Evolutionary conservation across 2,888 invertebrate genomes (phyloP).

Genomic region (Caenorhabditis sp.): DNA sequence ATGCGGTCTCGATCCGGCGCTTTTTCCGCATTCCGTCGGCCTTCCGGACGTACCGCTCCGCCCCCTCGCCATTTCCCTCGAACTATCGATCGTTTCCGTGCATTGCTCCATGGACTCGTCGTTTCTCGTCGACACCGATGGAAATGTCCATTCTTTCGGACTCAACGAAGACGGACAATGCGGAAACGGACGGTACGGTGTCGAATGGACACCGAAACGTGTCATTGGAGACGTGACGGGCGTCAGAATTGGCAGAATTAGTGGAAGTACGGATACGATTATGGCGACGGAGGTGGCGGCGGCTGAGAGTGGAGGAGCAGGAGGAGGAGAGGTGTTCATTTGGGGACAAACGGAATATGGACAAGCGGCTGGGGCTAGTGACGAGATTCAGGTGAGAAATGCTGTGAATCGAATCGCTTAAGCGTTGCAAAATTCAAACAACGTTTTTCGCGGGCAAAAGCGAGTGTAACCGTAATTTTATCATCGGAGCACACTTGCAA

Average conservation of each 20-base stretch:
- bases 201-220: conserved; percentile 71
- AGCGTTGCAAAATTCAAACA: too few species aligned
- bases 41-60: conserved; percentile 5
- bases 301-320: too few species aligned
- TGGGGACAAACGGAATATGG: conserved; percentile 82
- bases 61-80: conserved; percentile 48
- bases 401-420: too few species aligned
- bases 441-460: too few species aligned
- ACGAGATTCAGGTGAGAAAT: conserved; percentile 68
- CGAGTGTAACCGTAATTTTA: too few species aligned
- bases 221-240: conserved; percentile 71
- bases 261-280: conserved; percentile 79
- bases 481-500: too few species aligned
- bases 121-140: conserved; percentile 74
- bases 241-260: conserved; percentile 66
- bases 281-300: conserved; percentile 72
- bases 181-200: conserved; percentile 75
- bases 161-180: conserved; percentile 81
- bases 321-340: conserved; percentile 79
- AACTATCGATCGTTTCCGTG: conserved; percentile 53
- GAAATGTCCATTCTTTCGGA: conserved; percentile 78
- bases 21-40: conserved; percentile 6
- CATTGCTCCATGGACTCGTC: conserved; percentile 80
- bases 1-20: conserved; percentile 72
- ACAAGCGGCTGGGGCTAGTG: conserved; percentile 68